Base-by-base conservation (phyloP, 2,797 vertebrate species). In the Smutsia temminckii region DNA sequence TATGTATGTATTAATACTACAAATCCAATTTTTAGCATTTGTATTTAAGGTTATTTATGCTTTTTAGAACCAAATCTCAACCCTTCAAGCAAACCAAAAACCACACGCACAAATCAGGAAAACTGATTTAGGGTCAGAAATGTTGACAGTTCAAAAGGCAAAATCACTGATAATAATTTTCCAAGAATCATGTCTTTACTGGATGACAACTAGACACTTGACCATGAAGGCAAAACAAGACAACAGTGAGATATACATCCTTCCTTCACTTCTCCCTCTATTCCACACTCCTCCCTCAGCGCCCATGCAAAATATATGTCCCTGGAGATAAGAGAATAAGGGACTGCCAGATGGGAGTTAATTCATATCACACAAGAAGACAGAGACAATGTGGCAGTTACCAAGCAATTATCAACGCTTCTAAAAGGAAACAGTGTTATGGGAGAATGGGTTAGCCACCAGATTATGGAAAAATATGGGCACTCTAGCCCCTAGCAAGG, bases 41-140 rank as follows among this genome's bases (percentile, higher is more conserved):
- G 3, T 75, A 92, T 83, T 75, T 77, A 93, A 64, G 7, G 32
- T 61, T 42, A 85, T 66, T 53, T 80, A 61, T 77, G 27, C 14
- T 46, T 89, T 79, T 94, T 80, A 94, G 63, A 68, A 94, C 13
- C 63, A 88, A 95, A 55, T 18, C 12, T 74, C 80, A 95, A 64
- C 72, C 27, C 23, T 97, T 71, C 37, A 49, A 79, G n/a, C 49
- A 46, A 89, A 61, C 23, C 32, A 63, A 90, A 96, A 91, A 64
- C 57, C 74, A 83, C 29, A 71, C 13, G 49, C 21, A 34, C 20
- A 89, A 84, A 64, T 87, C 20, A 49, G 34, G 34, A 90, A 94
- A 89, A 80, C 49, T 88, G 94, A 84, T 79, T 46, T 49, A 81
- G 29, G 21, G 23, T 93, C 29, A 57, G 34, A 61, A 81, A 80